Evolutionary conservation across 92 coral and sea anemone species (phyloP).

Genomic region (Paramuricea clavata): DNA sequence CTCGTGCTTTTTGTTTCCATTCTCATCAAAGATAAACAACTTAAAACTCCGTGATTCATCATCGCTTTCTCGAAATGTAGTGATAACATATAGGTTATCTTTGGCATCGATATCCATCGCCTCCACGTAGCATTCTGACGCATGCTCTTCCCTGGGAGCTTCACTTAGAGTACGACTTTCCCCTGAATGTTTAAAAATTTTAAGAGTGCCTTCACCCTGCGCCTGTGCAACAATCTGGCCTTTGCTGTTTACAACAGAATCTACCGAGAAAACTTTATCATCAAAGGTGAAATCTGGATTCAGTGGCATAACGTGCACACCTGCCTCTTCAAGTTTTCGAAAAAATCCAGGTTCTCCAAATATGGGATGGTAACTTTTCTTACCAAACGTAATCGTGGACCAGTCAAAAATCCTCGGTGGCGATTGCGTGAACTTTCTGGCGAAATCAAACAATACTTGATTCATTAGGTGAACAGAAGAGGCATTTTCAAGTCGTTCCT

Average conservation of each 20-base stretch:
- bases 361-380: too few relatives aligned
- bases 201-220: not conserved
- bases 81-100: not conserved
- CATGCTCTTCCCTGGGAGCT: not conserved
- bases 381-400: too few relatives aligned
- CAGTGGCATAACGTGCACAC: too few relatives aligned
- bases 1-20: too few relatives aligned
- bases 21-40: not conserved
- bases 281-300: not conserved
- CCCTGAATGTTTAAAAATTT: not conserved
- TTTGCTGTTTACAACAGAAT: not conserved
- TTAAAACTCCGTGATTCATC: not conserved
- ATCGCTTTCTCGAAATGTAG: not conserved
- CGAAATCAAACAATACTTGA: too few relatives aligned
- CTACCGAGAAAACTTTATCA: not conserved
- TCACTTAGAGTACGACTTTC: not conserved
- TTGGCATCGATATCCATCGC: not conserved
- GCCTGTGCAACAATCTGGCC: not conserved
- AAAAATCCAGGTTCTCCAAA: too few relatives aligned
- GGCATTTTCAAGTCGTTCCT: not conserved
- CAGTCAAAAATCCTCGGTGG: too few relatives aligned
- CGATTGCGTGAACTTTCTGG: too few relatives aligned
- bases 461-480: too few relatives aligned
- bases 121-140: not conserved
- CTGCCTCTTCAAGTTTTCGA: too few relatives aligned